Conservation (phyloP, 2,113 vertebrate species). For the Gorsachius goisagi region DNA sequence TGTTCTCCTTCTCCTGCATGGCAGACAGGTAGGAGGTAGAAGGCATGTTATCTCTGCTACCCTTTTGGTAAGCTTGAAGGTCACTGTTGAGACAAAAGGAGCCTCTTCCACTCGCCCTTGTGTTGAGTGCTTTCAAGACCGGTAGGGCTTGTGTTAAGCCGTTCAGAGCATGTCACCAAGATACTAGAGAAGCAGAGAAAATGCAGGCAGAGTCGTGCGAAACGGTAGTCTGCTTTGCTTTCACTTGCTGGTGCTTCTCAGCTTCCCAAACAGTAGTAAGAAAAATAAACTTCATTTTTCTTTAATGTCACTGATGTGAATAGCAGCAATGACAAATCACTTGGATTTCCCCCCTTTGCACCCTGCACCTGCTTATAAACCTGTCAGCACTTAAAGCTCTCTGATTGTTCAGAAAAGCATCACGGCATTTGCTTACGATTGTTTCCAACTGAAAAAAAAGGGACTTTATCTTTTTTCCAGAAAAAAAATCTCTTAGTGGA, state of each 20-base stretch:
- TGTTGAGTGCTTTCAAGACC: neutral
- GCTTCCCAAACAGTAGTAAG: neutral
- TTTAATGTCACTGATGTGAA: neutral
- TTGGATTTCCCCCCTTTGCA: neutral
- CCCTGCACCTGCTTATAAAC: neutral
- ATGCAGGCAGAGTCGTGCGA: neutral
- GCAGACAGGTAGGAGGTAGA: neutral
- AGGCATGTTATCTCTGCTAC: neutral
- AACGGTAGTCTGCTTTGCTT: neutral
- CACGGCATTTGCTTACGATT: neutral
- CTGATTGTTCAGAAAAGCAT: neutral
- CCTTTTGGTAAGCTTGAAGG: neutral
- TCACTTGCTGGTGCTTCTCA: neutral
- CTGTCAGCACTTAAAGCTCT: neutral
- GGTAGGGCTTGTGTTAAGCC: neutral
- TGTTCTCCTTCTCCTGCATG: neutral
- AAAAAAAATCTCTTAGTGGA: neutral
- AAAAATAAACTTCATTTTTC: neutral
- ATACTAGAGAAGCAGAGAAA: neutral
- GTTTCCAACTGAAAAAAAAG: neutral
- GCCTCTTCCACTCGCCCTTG: neutral
- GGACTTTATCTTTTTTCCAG: neutral
- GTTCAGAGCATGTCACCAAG: neutral
- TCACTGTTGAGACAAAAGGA: neutral
- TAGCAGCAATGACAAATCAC: neutral